Evolutionary conservation across 2,113 vertebrate genomes (phyloP).

Genomic region (Neolamprologus devosi): DNA sequence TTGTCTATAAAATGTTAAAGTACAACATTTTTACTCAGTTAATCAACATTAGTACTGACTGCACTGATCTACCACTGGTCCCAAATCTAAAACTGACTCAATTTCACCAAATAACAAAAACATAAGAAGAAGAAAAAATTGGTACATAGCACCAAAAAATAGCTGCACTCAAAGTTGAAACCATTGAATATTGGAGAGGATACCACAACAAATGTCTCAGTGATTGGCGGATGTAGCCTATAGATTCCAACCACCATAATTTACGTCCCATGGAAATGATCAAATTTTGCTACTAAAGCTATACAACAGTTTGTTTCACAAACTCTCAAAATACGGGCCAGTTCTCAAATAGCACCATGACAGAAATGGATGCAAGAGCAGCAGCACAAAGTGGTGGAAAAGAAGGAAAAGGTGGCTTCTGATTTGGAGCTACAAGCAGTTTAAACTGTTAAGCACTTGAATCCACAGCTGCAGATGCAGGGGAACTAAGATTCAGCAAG

Average conservation of each 20-base stretch:
- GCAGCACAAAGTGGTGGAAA: not conserved
- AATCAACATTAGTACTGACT: not conserved
- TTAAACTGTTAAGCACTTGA: not conserved
- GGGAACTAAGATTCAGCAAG: not conserved
- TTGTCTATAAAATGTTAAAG: not conserved
- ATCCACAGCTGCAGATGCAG: not conserved
- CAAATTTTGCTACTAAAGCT: not conserved
- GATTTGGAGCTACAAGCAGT: not conserved
- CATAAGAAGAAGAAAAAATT: not conserved
- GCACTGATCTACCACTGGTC: not conserved
- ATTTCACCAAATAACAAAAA: not conserved
- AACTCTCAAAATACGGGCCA: not conserved
- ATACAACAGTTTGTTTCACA: fast-evolving
- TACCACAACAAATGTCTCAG: not conserved
- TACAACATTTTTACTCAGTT: fast-evolving
- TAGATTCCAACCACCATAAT: not conserved
- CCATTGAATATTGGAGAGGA: not conserved
- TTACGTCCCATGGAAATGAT: fast-evolving
- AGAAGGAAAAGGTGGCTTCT: not conserved
- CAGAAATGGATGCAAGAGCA: not conserved
- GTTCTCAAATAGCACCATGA: not conserved
- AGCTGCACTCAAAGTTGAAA: not conserved
- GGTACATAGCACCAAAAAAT: not conserved
- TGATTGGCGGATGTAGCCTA: not conserved
- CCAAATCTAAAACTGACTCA: not conserved